Conservation (phyloP, 2,797 vertebrate genomes). For the Pseudochaenichthys georgianus region DNA sequence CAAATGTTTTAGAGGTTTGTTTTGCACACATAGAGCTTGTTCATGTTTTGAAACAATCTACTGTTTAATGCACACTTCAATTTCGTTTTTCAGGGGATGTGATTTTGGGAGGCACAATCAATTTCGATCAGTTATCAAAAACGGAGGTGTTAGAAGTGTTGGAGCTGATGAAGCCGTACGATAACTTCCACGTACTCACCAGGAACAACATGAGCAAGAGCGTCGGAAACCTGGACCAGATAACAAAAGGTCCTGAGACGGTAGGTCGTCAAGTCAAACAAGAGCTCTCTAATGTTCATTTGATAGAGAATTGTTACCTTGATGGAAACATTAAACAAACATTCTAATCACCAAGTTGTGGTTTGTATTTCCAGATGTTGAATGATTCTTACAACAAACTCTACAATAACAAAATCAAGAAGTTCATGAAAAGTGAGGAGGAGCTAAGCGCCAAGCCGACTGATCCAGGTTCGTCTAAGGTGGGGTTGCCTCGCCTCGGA, state of each 20-base stretch:
- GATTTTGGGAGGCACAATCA: conserved; percentile 81
- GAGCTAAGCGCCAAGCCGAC: conserved; percentile 20
- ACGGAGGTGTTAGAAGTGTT: conserved; percentile 80
- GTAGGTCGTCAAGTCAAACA: conserved; percentile 67
- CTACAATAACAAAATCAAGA: conserved; percentile 84
- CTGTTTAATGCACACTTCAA: neutral
- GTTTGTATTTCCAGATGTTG: conserved; percentile 79
- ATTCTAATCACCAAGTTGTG: conserved; percentile 31
- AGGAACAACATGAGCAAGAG: conserved; percentile 75
- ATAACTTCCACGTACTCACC: conserved; percentile 77
- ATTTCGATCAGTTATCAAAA: conserved; percentile 83
- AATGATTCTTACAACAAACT: conserved; percentile 84
- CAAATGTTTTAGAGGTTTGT: neutral
- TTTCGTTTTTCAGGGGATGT: conserved; percentile 81
- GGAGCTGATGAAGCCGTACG: conserved; percentile 81
- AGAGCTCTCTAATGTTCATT: neutral
- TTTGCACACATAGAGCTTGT: neutral
- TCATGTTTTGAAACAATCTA: neutral
- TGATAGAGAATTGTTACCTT: neutral
- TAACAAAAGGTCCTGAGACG: conserved; percentile 66
- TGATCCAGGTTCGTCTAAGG: conserved; percentile 43
- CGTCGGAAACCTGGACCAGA: conserved; percentile 69
- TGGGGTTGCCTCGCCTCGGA: conserved; percentile 60
- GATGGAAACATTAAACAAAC: neutral
- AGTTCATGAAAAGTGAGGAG: conserved; percentile 70